Evolutionary conservation across 2,888 invertebrate genomes (phyloP).

Genomic region (Diabrotica balteata): DNA sequence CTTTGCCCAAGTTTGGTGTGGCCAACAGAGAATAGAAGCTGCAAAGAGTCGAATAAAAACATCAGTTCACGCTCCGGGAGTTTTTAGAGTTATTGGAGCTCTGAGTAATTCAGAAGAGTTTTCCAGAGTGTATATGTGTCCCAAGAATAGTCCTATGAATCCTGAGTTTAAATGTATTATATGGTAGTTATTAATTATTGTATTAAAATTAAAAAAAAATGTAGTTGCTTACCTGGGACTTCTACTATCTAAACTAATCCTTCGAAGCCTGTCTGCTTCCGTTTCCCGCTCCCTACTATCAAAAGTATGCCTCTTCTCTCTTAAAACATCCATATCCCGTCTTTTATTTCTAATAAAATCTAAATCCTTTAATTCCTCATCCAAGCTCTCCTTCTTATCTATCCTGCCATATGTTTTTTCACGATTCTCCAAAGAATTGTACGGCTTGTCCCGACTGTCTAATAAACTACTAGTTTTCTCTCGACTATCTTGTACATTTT

Average conservation of each 20-base stretch:
- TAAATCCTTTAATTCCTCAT: conserved; percentile 42
- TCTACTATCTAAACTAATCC: conserved; percentile 56
- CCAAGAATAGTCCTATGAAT: conserved; percentile 79
- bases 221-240: conserved; percentile 54
- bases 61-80: conserved; percentile 84
- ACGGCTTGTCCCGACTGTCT: background rate
- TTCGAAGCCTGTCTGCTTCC: conserved; percentile 51
- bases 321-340: conserved; percentile 41
- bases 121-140: conserved; percentile 74
- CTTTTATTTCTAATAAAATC: conserved; percentile 46
- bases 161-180: conserved; percentile 79
- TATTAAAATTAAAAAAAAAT: too few species aligned
- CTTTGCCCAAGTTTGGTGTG: conserved; percentile 87
- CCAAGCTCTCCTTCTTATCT: conserved; percentile 37
- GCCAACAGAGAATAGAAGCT: conserved; percentile 82
- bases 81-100: conserved; percentile 62
- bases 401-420: conserved; percentile 27
- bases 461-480: conserved; percentile 15
- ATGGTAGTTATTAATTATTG: conserved; percentile 63
- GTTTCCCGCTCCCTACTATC: conserved; percentile 52
- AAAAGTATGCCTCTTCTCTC: conserved; percentile 53
- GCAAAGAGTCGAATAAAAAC: conserved; percentile 81
- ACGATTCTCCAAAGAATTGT: conserved; percentile 12
- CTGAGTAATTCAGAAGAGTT: conserved; percentile 79
- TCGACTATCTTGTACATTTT: conserved; percentile 34